Evolutionary conservation across 2,888 invertebrate species (phyloP).

Genomic region (Tetragonisca angustula): DNA sequence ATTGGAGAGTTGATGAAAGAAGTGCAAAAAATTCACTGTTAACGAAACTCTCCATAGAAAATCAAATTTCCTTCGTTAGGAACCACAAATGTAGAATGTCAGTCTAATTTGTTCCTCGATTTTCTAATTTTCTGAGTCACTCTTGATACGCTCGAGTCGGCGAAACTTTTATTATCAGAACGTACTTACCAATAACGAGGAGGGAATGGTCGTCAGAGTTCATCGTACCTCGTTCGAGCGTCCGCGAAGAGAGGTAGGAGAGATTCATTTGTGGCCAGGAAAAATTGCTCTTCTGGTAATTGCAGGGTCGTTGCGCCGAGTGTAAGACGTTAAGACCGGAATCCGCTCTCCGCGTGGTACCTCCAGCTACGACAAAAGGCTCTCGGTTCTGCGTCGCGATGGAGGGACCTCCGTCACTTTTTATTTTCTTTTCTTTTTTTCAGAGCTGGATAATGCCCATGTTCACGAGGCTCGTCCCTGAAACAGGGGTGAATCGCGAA

Average conservation of each 20-base stretch:
- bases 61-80: no score
- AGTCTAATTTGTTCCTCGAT: no score
- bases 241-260: neutral
- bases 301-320: neutral
- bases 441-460: neutral
- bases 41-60: no score
- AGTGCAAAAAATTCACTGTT: no score
- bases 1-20: no score
- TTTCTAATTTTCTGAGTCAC: no score
- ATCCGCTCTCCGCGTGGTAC: neutral
- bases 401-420: neutral
- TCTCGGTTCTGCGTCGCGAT: neutral
- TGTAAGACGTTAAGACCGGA: constrained; percentile 21
- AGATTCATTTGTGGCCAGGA: constrained; percentile 13
- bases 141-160: neutral
- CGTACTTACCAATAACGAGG: neutral
- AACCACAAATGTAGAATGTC: no score
- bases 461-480: neutral
- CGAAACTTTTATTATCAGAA: neutral
- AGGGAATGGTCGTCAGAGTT: neutral
- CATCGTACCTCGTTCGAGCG: neutral
- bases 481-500: neutral
- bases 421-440: no score
- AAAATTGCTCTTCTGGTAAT: constrained; percentile 36
- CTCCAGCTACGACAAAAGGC: neutral